These are phyloP conservation scores for Drosophila sp. DNA, from an alignment of 1,140 invertebrate species.

Conservation along the genomic window DNA sequence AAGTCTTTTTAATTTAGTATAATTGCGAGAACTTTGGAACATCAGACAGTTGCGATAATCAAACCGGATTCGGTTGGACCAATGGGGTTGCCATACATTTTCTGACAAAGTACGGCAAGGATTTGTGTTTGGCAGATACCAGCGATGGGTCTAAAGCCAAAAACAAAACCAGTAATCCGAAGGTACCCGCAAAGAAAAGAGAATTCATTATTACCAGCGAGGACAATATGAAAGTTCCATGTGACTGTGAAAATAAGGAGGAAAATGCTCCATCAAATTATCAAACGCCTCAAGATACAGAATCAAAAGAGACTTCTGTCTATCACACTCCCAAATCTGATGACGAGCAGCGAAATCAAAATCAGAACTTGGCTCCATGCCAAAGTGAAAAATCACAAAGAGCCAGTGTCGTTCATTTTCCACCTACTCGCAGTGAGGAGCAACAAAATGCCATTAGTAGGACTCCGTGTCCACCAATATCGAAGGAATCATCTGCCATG, in stretches of 20 bases:
- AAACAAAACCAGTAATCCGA: constrained; percentile 14
- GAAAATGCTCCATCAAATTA: background rate
- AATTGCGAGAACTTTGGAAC: constrained; percentile 87
- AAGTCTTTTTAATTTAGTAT: constrained; percentile 86
- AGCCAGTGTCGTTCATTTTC: background rate
- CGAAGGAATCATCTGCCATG: too few species aligned
- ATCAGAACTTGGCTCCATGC: background rate
- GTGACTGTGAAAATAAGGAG: background rate
- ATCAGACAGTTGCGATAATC: constrained; percentile 92
- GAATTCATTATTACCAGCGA: constrained; percentile 38
- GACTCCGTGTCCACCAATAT: background rate
- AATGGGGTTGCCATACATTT: constrained; percentile 94
- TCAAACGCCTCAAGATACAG: background rate
- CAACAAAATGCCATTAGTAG: background rate
- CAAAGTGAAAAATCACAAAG: background rate
- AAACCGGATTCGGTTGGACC: constrained; percentile 96
- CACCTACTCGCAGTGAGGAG: too few species aligned
- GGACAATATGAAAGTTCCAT: constrained; percentile 12
- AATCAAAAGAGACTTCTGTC: background rate
- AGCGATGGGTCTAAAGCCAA: constrained; percentile 9
- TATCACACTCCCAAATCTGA: background rate
- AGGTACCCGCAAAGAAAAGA: background rate
- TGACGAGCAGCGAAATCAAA: background rate
- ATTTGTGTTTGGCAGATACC: constrained; percentile 57
- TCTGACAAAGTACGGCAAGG: constrained; percentile 86